Evolutionary conservation across 1,140 invertebrate species (phyloP), one percentile per base, ranked within the genome.

Genomic region (Choristoneura fumiferana): DNA sequence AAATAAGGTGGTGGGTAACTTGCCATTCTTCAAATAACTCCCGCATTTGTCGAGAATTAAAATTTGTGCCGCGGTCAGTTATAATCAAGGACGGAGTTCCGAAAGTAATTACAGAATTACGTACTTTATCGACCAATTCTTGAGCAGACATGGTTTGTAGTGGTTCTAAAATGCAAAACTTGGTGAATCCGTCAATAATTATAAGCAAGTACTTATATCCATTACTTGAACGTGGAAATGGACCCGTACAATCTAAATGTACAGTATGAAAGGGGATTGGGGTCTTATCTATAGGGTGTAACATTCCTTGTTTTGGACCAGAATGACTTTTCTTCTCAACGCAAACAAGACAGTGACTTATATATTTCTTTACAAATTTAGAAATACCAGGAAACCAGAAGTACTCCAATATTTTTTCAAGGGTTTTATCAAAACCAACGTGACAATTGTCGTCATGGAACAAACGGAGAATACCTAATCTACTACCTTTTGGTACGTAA

Each of bases 371-470:
- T 4, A 69, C 54, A 62, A 69, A 76, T 6, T 18, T n/a, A 8
- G 52, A 8, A 49, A 76, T 70, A 33, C 59, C 8, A 35, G 73
- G 77, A 55, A 82, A 80, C 79, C 74, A 81, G 62, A 76, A 78
- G 17, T 71, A 18, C 53, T 76, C 62, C 12, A n/a, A 9, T 10
- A 78, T 54, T 60, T 67, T 69, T 8, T 63, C 14, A 8, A 70
- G 33, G 4, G 57, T 70, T 54, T 71, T 77, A 15, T 75, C 67
- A 15, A 45, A 61, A 10, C 77, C 73, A 0, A 77, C 60, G 37
- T 78, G 78, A 55, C 73, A 78, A 58, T 80, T 73, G 56, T 79
- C 69, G 22, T 81, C 80, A 64, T 79, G 77, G 57, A 57, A 75
- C 9, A 74, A 45, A 13, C 56, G 43, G 13, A 76, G 54, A 2